Percentiles rank a stretch among this genome's conserved stretches.
phyloP scores from a whole-genome alignment of 1,140 invertebrate genomes.

The Lepidurus packardi region DNA sequence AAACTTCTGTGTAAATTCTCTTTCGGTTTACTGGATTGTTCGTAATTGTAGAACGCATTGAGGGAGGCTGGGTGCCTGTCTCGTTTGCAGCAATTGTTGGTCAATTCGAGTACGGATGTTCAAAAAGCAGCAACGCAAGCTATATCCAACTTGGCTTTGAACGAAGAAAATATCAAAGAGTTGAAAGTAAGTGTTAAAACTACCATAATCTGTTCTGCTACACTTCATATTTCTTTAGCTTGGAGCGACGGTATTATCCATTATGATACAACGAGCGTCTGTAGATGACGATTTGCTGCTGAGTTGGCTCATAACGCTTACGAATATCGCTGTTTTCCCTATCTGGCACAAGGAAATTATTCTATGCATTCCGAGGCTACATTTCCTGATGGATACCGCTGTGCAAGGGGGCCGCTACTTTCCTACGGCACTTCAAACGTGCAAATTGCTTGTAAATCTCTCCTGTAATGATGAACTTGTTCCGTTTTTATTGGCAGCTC shows the following conservation, averaged over 20 bases:
- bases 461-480: slow-evolving; percentile 58
- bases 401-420: slow-evolving; percentile 16
- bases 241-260: background rate
- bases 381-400: slow-evolving; percentile 45
- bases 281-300: slow-evolving; percentile 39
- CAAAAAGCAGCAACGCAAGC: slow-evolving; percentile 47
- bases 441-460: slow-evolving; percentile 59
- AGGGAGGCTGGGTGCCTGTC: slow-evolving; percentile 52
- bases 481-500: slow-evolving; percentile 55
- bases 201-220: background rate
- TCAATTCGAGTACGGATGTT: slow-evolving; percentile 43
- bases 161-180: slow-evolving; percentile 51
- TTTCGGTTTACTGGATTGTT: slow-evolving; percentile 29
- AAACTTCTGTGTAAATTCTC: slow-evolving; percentile 30
- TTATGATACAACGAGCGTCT: background rate
- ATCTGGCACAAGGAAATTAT: slow-evolving; percentile 49
- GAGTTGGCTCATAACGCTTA: slow-evolving; percentile 46
- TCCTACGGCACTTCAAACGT: slow-evolving; percentile 35
- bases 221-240: slow-evolving; percentile 9
- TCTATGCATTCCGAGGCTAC: slow-evolving; percentile 45
- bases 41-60: slow-evolving; percentile 47
- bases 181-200: slow-evolving; percentile 45
- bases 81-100: slow-evolving; percentile 48
- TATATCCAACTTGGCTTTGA: slow-evolving; percentile 52
- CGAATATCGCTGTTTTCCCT: slow-evolving; percentile 48